These are phyloP conservation scores for Lasioglossum vierecki DNA, from an alignment of 2,888 invertebrate species.

Conservation along the genomic window DNA sequence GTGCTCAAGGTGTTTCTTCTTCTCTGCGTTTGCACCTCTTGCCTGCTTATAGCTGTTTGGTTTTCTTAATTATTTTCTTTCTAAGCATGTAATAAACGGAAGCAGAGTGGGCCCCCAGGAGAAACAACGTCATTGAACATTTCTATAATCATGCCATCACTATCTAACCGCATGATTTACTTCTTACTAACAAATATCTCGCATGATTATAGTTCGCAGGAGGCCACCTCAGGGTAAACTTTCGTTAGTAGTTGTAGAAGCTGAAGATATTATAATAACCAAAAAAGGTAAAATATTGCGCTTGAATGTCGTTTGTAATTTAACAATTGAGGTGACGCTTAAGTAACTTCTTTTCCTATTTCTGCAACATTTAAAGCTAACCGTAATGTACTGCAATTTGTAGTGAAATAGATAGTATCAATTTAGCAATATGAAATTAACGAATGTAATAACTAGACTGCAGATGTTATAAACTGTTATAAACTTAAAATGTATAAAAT, in stretches of 20 bases:
- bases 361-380: not conserved
- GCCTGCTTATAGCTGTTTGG: conserved; percentile 33
- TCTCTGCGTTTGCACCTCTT: conserved; percentile 22
- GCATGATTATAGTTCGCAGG: conserved; percentile 83
- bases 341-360: not conserved
- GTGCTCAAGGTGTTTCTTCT: conserved; percentile 25
- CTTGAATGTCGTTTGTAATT: conserved; percentile 12
- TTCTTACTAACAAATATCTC: conserved; percentile 72
- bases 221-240: conserved; percentile 83
- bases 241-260: conserved; percentile 81
- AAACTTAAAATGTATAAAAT: too few species aligned
- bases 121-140: conserved; percentile 9
- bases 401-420: conserved; percentile 6
- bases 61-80: not conserved
- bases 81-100: not conserved
- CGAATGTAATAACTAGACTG: not conserved
- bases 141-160: conserved; percentile 12
- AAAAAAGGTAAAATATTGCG: conserved; percentile 76
- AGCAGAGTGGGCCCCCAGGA: not conserved
- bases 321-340: not conserved
- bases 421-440: not conserved
- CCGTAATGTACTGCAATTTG: not conserved
- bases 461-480: too few species aligned
- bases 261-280: conserved; percentile 78
- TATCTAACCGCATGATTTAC: conserved; percentile 59